phyloP scores from a whole-genome alignment of 1,140 invertebrate species.

The Achroia grisella region DNA sequence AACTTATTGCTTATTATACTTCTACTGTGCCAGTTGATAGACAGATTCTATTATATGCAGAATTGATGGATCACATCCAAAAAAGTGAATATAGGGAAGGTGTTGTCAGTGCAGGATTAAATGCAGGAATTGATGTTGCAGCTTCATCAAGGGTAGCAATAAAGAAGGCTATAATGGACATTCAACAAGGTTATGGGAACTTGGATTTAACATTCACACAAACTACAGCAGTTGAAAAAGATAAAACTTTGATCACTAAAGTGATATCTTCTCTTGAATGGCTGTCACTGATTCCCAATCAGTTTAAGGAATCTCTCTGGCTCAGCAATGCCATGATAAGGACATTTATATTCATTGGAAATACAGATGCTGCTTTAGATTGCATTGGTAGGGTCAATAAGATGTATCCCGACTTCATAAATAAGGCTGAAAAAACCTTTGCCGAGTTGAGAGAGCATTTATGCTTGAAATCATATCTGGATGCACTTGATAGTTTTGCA shows the following conservation, averaged over 20 bases:
- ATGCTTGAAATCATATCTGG: constrained; percentile 85
- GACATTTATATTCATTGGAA: constrained; percentile 77
- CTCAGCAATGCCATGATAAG: constrained; percentile 93
- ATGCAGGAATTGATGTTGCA: constrained; percentile 86
- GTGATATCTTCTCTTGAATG: constrained; percentile 90
- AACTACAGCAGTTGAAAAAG: constrained; percentile 74
- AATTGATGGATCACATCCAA: constrained; percentile 82
- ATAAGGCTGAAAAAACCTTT: constrained; percentile 53
- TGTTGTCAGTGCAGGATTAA: constrained; percentile 65
- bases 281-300: constrained; percentile 86
- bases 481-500: constrained; percentile 89
- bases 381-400: constrained; percentile 74
- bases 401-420: constrained; percentile 54
- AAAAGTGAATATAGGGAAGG: constrained; percentile 75
- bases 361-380: constrained; percentile 61
- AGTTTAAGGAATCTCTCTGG: constrained; percentile 86
- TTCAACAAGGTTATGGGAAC: constrained; percentile 60
- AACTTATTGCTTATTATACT: constrained; percentile 88
- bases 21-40: constrained; percentile 80
- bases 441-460: constrained; percentile 83
- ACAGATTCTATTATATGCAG: constrained; percentile 86
- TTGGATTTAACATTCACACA: constrained; percentile 50
- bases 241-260: constrained; percentile 72
- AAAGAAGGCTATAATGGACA: constrained; percentile 79
- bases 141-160: constrained; percentile 89